Percentiles rank a stretch among this genome's conserved stretches.
Conservation (phyloP, 2,888 invertebrate genomes). For the Lymantria dispar region DNA sequence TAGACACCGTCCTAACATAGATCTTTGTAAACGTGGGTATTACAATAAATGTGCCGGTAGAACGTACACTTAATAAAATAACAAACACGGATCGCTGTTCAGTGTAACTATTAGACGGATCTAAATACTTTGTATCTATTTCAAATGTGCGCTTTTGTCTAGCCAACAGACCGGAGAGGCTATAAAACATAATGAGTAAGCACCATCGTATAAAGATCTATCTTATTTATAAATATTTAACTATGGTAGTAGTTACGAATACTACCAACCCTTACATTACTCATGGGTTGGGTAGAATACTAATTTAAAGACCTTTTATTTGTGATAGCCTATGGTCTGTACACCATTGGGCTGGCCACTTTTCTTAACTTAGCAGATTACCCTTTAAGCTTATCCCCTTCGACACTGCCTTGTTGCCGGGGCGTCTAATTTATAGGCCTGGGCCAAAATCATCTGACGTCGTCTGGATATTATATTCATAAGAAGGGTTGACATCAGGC, state of each 20-base stretch:
- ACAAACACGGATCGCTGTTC: constrained; percentile 68
- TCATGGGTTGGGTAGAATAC: too few relatives aligned
- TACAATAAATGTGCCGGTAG: constrained; percentile 70
- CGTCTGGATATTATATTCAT: too few relatives aligned
- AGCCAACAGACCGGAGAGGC: constrained; percentile 51
- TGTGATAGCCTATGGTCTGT: too few relatives aligned
- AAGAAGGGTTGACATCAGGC: too few relatives aligned
- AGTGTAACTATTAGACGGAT: constrained; percentile 57
- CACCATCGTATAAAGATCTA: background rate
- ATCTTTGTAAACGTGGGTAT: constrained; percentile 48
- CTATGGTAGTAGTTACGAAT: background rate
- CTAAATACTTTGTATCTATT: constrained; percentile 59
- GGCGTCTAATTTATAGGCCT: too few relatives aligned
- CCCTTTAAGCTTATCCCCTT: too few relatives aligned
- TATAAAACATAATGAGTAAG: constrained; percentile 45
- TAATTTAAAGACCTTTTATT: too few relatives aligned
- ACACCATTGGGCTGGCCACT: too few relatives aligned
- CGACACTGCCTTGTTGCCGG: too few relatives aligned
- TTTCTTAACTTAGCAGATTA: too few relatives aligned
- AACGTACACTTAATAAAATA: constrained; percentile 70
- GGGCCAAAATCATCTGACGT: too few relatives aligned
- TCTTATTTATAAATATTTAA: background rate
- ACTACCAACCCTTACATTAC: too few relatives aligned
- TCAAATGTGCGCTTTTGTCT: constrained; percentile 73
- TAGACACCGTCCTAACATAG: background rate